Percentiles rank a stretch among this genome's conserved stretches.
These are phyloP conservation scores for Pegoplata infirma DNA, from an alignment of 2,888 invertebrate genomes.

Conservation along the genomic window DNA sequence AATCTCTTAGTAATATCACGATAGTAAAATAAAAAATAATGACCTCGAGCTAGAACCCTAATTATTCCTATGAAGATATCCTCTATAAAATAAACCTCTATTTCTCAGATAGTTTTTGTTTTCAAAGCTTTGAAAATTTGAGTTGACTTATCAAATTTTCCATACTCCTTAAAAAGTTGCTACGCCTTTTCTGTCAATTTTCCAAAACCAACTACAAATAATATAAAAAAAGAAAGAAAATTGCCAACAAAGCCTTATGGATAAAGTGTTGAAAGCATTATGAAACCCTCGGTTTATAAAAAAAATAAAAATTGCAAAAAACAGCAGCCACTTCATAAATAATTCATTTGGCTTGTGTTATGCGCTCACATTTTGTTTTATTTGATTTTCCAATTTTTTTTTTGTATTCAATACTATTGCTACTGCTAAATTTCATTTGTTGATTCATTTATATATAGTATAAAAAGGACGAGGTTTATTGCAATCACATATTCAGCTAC, in stretches of 20 bases:
- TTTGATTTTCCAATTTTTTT: constrained; percentile 58
- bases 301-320: constrained; percentile 58
- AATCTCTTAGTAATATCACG: too few relatives aligned
- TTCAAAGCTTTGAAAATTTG: too few relatives aligned
- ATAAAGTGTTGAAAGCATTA: constrained; percentile 60
- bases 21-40: too few relatives aligned
- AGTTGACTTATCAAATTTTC: not conserved
- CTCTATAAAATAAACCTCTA: too few relatives aligned
- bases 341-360: constrained; percentile 74
- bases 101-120: too few relatives aligned
- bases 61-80: too few relatives aligned
- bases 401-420: constrained; percentile 32
- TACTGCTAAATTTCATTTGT: constrained; percentile 53
- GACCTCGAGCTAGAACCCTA: too few relatives aligned
- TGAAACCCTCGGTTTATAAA: constrained; percentile 36
- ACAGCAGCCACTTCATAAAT: constrained; percentile 76
- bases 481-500: not conserved
- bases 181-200: constrained; percentile 7
- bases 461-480: not conserved
- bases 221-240: constrained; percentile 21
- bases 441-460: constrained; percentile 34
- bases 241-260: constrained; percentile 55
- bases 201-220: constrained; percentile 6
- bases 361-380: constrained; percentile 56
- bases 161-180: constrained; percentile 10